These are phyloP conservation scores for Cyanistes caeruleus DNA, from an alignment of 2,113 vertebrate species.

Conservation along the genomic window DNA sequence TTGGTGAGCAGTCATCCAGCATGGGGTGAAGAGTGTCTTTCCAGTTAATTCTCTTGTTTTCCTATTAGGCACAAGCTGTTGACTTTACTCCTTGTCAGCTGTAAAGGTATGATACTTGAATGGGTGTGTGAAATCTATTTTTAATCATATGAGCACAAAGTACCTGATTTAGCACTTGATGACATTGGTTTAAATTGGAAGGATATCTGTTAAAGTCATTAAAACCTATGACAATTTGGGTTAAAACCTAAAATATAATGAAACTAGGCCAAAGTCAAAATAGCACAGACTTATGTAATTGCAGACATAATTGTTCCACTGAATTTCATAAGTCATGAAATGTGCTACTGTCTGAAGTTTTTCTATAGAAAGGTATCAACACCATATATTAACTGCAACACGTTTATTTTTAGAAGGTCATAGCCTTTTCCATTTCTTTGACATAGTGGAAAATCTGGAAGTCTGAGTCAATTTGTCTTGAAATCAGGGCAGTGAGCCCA, in stretches of 20 bases:
- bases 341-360: background rate
- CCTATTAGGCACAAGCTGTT: background rate
- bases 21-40: background rate
- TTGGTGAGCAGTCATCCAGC: background rate
- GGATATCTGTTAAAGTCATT: slow-evolving; percentile 44
- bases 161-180: slow-evolving; percentile 43
- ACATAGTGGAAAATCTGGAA: slow-evolving; percentile 9
- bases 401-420: slow-evolving; percentile 31
- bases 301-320: background rate
- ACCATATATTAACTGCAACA: background rate
- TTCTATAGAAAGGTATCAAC: background rate
- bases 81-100: background rate
- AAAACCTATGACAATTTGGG: background rate
- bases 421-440: slow-evolving; percentile 7
- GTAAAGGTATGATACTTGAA: background rate
- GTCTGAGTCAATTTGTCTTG: slow-evolving; percentile 5
- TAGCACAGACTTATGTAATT: slow-evolving; percentile 22
- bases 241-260: slow-evolving; percentile 33
- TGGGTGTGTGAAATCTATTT: slow-evolving; percentile 23
- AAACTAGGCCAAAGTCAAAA: slow-evolving; percentile 45
- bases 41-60: background rate
- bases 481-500: background rate
- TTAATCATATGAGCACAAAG: background rate
- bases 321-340: slow-evolving; percentile 6
- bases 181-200: slow-evolving; percentile 36